Percentiles rank a stretch among this genome's conserved stretches.
phyloP scores from a whole-genome alignment of 1,140 invertebrate species.

The Drosophila sp. region DNA sequence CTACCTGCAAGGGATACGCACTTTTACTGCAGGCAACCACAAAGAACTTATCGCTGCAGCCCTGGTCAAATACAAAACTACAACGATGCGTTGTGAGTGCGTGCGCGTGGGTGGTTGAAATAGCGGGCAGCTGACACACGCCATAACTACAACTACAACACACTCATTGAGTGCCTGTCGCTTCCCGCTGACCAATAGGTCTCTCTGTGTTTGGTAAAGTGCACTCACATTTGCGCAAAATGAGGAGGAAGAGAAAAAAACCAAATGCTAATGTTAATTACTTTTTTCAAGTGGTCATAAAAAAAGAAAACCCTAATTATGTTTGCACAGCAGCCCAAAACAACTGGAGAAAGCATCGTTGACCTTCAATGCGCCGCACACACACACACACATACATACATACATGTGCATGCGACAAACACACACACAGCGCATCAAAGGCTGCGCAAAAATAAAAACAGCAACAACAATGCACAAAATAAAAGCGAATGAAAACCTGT shows the following conservation, averaged over 20 bases:
- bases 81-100: neutral
- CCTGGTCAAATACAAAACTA: conserved; percentile 17
- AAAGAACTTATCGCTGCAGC: conserved; percentile 1
- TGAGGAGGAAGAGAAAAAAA: conserved; percentile 33
- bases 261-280: conserved; percentile 53
- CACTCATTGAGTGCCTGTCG: conserved; percentile 2
- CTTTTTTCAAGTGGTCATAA: conserved; percentile 60
- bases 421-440: conserved; percentile 50
- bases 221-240: conserved; percentile 48
- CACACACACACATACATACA: conserved; percentile 8
- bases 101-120: conserved; percentile 41
- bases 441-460: conserved; percentile 49
- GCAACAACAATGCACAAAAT: conserved; percentile 32
- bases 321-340: conserved; percentile 43
- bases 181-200: conserved; percentile 21
- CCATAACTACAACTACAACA: conserved; percentile 24
- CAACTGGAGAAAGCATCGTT: conserved; percentile 57
- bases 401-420: conserved; percentile 9
- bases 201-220: conserved; percentile 29
- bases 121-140: conserved; percentile 45
- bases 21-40: neutral
- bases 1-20: conserved; percentile 1
- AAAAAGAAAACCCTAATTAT: conserved; percentile 52
- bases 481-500: conserved; percentile 59
- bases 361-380: conserved; percentile 50